Conservation (phyloP, 2,113 vertebrate genomes). For the Colossoma macropomum region DNA sequence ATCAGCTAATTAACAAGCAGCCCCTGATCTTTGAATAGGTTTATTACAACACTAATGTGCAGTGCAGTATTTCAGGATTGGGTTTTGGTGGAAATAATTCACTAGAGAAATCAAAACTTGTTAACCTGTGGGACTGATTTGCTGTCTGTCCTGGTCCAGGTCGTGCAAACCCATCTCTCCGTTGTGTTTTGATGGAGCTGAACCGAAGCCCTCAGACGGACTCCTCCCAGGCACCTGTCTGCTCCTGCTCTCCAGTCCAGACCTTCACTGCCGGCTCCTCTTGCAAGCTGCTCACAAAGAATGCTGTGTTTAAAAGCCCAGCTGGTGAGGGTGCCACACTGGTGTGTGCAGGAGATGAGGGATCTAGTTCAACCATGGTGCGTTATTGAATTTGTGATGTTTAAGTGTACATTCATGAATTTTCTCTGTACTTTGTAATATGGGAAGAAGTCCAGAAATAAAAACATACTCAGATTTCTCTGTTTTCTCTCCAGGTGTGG, state of each 20-base stretch:
- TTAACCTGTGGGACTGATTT: not conserved
- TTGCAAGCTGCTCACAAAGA: conserved; percentile 94
- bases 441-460: not conserved
- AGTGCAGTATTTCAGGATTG: too few species aligned
- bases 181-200: conserved; percentile 90
- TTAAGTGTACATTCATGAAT: not conserved
- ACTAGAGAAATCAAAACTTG: not conserved
- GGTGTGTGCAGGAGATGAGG: conserved; percentile 93
- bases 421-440: not conserved
- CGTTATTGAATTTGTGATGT: conserved; percentile 41
- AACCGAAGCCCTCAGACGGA: conserved; percentile 76
- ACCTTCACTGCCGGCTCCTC: conserved; percentile 88
- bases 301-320: conserved; percentile 88
- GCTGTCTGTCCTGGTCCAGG: conserved; percentile 70
- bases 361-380: conserved; percentile 91
- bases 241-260: conserved; percentile 85
- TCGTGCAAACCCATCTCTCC: conserved; percentile 82
- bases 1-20: too few species aligned
- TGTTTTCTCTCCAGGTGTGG: conserved; percentile 84
- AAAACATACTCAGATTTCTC: not conserved
- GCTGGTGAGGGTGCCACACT: conserved; percentile 79
- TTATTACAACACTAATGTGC: too few species aligned
- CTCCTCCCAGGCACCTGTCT: conserved; percentile 73
- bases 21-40: too few species aligned
- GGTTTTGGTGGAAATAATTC: too few species aligned